Base-by-base conservation (phyloP, 2,888 invertebrate genomes). In the Idaea dimidiata region DNA sequence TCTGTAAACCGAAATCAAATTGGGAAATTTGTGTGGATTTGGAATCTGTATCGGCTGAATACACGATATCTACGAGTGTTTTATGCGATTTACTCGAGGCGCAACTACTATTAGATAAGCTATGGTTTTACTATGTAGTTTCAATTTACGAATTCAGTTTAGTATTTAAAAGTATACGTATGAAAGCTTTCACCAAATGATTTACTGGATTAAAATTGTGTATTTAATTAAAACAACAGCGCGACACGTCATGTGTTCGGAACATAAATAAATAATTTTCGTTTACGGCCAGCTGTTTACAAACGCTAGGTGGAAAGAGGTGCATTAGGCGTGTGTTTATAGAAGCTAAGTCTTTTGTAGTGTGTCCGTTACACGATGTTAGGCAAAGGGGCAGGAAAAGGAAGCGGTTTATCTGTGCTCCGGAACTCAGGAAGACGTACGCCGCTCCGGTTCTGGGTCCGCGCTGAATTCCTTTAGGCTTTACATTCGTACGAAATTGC, bases 341-440 rank as follows among this genome's bases (percentile, higher is more conserved):
- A 83, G 82, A 84, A 83, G 75, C 82, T 82, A 78, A 80, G 84
- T 84, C 86, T 87, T 89, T 87, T 87, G 86, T 87, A 78, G 81
- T 82, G 82, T 81, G 86, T 86, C 86, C 84, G 87, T 84, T 86
- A 85, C 87, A 86, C 88, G 82, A 86, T 84, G 89, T 85, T 84
- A 86, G 85, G 87, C 86, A 88, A 91, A 89, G 86, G 88, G 87
- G 84, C 89, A 86, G 91, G 91, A 91, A 91, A 67, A 65, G 91
- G 91, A 91, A 90, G 89, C 88, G 87, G 91, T 91, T 89, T 91
- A 90, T 91, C 91, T 91, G 86, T 77, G 81, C 85, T 80, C 88
- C 89, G 90, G 91, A 91, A 89, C 83, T 79, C 87, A 85, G 88
- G 89, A 88, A 88, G 88, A 88, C 88, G 88, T 84, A 84, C 85